Conservation (phyloP, 37 sponge, comb jelly and placozoan genomes). For the Lycopodina hypogea region DNA sequence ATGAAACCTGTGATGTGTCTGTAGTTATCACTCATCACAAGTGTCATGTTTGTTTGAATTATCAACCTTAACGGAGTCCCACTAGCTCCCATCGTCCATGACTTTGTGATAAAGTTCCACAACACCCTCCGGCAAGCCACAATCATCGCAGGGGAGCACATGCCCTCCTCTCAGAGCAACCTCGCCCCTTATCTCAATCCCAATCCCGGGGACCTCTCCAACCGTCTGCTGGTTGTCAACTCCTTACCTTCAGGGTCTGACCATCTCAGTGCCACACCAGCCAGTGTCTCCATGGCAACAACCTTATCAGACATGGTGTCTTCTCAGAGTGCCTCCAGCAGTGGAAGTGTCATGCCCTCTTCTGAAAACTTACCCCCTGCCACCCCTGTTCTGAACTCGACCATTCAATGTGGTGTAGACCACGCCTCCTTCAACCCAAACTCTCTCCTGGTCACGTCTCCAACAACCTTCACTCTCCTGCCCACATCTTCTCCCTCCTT, state of each 20-base stretch:
- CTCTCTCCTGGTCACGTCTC: not conserved
- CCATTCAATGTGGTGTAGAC: not conserved
- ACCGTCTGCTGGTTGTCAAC: not conserved
- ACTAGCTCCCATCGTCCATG: slow-evolving; percentile 62
- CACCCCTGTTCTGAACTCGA: not conserved
- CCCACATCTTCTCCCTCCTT: not conserved
- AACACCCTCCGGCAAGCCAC: slow-evolving; percentile 35
- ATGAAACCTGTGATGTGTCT: not conserved
- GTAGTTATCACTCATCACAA: not conserved
- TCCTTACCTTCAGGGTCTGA: not conserved
- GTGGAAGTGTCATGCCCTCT: slow-evolving; percentile 10
- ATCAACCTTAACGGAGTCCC: slow-evolving; percentile 1
- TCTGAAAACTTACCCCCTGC: not conserved
- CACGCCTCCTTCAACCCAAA: not conserved
- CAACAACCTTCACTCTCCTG: not conserved
- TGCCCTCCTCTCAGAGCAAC: not conserved
- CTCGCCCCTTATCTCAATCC: not conserved
- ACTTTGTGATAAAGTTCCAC: slow-evolving; percentile 53
- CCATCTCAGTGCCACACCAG: not conserved
- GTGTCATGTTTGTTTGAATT: not conserved
- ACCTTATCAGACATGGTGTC: not conserved
- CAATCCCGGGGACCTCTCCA: not conserved
- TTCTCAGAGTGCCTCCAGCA: not conserved
- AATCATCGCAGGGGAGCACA: slow-evolving; percentile 29
- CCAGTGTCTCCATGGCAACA: not conserved